phyloP scores from a whole-genome alignment of 2,888 invertebrate species.

The Leucoma salicis region DNA sequence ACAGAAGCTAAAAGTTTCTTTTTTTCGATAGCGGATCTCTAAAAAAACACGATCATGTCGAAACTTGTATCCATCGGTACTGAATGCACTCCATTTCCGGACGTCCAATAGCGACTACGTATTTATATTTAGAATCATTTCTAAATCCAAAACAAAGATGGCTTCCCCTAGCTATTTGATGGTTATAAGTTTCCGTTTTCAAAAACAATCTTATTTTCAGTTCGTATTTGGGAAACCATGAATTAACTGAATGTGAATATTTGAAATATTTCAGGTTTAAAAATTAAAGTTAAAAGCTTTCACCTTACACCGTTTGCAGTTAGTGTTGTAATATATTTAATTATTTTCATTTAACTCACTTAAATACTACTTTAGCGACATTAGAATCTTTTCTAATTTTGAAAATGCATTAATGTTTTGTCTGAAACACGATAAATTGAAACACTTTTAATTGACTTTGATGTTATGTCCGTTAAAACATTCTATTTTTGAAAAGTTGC shows the following conservation, averaged over 20 bases:
- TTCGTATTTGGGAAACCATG: slow-evolving; percentile 14
- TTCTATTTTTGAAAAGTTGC: slow-evolving; percentile 15
- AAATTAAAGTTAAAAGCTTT: slow-evolving; percentile 19
- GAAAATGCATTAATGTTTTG: slow-evolving; percentile 16
- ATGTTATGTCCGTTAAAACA: slow-evolving; percentile 22
- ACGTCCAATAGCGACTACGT: slow-evolving; percentile 35
- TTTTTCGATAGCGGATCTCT: slow-evolving; percentile 14
- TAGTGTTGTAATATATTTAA: slow-evolving; percentile 25
- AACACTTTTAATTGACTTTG: slow-evolving; percentile 33
- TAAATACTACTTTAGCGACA: slow-evolving; percentile 9
- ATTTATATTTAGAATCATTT: slow-evolving; percentile 55
- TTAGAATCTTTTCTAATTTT: slow-evolving; percentile 15
- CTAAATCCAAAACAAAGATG: slow-evolving; percentile 31
- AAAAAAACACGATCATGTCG: slow-evolving; percentile 27
- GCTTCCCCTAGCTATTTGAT: slow-evolving; percentile 20
- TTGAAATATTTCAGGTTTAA: slow-evolving; percentile 9
- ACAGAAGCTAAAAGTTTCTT: slow-evolving; percentile 13
- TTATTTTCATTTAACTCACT: slow-evolving; percentile 15
- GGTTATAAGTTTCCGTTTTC: slow-evolving; percentile 30
- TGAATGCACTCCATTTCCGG: slow-evolving; percentile 60
- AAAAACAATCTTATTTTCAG: slow-evolving; percentile 15
- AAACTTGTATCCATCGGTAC: slow-evolving; percentile 38
- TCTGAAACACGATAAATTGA: slow-evolving; percentile 14
- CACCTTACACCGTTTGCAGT: slow-evolving; percentile 16
- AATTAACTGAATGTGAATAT: slow-evolving; percentile 20